Conservation (phyloP, 1,140 invertebrate genomes). For the Arctopsyche grandis region DNA sequence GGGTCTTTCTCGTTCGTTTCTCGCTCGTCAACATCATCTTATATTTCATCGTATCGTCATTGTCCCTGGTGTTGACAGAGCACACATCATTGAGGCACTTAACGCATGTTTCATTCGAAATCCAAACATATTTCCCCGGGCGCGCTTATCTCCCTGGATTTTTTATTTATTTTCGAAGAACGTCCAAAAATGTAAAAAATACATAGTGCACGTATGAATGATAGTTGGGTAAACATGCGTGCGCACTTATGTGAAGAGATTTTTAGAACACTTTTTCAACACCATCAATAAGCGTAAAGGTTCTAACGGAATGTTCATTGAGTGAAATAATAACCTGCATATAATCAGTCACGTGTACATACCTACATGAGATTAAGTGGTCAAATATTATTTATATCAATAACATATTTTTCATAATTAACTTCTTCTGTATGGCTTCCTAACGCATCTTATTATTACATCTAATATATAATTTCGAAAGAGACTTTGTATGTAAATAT, state of each 20-base stretch:
- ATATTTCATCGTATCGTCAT: slow-evolving; percentile 33
- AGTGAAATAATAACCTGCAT: too few species aligned
- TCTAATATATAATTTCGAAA: too few species aligned
- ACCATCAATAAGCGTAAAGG: too few species aligned
- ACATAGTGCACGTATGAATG: neutral
- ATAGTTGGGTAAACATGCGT: neutral
- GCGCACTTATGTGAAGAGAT: neutral
- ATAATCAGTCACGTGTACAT: too few species aligned
- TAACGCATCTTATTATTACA: too few species aligned
- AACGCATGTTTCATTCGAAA: slow-evolving; percentile 38
- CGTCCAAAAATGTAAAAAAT: slow-evolving; percentile 22
- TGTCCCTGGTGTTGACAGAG: slow-evolving; percentile 28
- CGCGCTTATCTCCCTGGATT: slow-evolving; percentile 1
- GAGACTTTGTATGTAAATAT: too few species aligned
- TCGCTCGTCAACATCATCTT: slow-evolving; percentile 24
- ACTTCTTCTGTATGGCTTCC: too few species aligned
- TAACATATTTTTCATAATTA: too few species aligned
- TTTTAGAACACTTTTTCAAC: too few species aligned
- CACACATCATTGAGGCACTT: slow-evolving; percentile 41
- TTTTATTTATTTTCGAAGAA: slow-evolving; percentile 6
- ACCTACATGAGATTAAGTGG: too few species aligned
- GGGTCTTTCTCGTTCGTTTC: neutral
- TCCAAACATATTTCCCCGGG: slow-evolving; percentile 33
- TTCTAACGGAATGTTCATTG: too few species aligned
- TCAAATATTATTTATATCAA: too few species aligned